These are phyloP conservation scores for Sciurus niger DNA, from an alignment of 2,113 vertebrate genomes.

Conservation along the genomic window DNA sequence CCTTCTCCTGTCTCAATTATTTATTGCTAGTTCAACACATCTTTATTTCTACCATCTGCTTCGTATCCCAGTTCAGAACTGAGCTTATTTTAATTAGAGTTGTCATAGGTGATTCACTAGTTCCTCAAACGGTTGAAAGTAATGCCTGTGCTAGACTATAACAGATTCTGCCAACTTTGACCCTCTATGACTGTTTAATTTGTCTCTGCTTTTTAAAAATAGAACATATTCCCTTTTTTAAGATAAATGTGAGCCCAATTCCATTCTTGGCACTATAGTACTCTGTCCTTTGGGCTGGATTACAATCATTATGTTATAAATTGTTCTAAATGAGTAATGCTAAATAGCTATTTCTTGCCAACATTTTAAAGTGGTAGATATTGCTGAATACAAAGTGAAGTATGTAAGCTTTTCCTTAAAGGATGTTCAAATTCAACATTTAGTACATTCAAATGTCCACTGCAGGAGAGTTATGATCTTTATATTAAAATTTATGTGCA, in stretches of 20 bases:
- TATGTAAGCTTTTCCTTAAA: slow-evolving; percentile 37
- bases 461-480: slow-evolving; percentile 31
- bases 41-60: slow-evolving; percentile 74
- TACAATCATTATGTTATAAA: slow-evolving; percentile 72
- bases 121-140: slow-evolving; percentile 53
- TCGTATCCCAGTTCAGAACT: slow-evolving; percentile 38
- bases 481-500: slow-evolving; percentile 63
- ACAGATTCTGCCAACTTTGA: slow-evolving; percentile 58
- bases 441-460: slow-evolving; percentile 56
- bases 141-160: neutral
- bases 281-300: slow-evolving; percentile 76
- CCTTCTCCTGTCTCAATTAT: slow-evolving; percentile 61
- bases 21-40: slow-evolving; percentile 13
- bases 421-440: neutral
- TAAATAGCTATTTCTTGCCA: slow-evolving; percentile 68
- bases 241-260: slow-evolving; percentile 34
- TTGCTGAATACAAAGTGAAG: slow-evolving; percentile 59
- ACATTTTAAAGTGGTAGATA: slow-evolving; percentile 47
- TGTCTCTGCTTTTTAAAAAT: slow-evolving; percentile 57
- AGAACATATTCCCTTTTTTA: slow-evolving; percentile 62
- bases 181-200: neutral
- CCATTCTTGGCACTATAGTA: slow-evolving; percentile 60
- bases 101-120: slow-evolving; percentile 57
- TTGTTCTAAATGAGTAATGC: slow-evolving; percentile 69
- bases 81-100: slow-evolving; percentile 69